A percentile compares a stretch with the other conserved stretches of the same genome.
Conservation (phyloP, 1,140 invertebrate genomes). For the Monomorium pharaonis region DNA sequence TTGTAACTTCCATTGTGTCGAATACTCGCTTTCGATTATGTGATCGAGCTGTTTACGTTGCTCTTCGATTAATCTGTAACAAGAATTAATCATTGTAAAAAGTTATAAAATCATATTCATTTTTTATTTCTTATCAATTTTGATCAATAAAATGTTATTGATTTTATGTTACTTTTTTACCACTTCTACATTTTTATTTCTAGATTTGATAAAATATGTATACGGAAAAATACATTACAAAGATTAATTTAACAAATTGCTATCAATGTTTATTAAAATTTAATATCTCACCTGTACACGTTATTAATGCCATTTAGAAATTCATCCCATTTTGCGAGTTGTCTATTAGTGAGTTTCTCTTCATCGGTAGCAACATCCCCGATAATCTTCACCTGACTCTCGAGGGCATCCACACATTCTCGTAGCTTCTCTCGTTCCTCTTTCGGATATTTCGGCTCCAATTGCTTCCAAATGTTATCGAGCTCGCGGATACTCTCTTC, state of each 20-base stretch:
- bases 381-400: conserved; percentile 84
- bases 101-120: not conserved
- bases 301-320: conserved; percentile 87
- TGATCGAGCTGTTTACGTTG: conserved; percentile 86
- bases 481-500: conserved; percentile 82
- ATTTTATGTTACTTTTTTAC: not conserved
- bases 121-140: not conserved
- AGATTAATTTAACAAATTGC: not conserved
- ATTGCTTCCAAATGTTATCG: conserved; percentile 76
- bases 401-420: conserved; percentile 83
- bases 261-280: not conserved
- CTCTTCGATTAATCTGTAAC: conserved; percentile 83
- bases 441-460: conserved; percentile 81
- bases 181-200: conserved; percentile 3
- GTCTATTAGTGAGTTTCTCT: conserved; percentile 86
- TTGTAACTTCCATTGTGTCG: conserved; percentile 87
- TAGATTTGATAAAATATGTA: not conserved
- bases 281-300: conserved; percentile 82
- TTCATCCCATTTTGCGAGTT: conserved; percentile 89
- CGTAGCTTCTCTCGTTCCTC: conserved; percentile 82
- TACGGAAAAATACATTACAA: not conserved
- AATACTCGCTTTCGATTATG: conserved; percentile 86
- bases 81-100: conserved; percentile 30
- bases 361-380: conserved; percentile 85
- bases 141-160: too few species aligned